A percentile compares a stretch with the other conserved stretches of the same genome.
Evolutionary conservation across 2,797 vertebrate genomes (phyloP).

Genomic region (Spinus olivaceus): DNA sequence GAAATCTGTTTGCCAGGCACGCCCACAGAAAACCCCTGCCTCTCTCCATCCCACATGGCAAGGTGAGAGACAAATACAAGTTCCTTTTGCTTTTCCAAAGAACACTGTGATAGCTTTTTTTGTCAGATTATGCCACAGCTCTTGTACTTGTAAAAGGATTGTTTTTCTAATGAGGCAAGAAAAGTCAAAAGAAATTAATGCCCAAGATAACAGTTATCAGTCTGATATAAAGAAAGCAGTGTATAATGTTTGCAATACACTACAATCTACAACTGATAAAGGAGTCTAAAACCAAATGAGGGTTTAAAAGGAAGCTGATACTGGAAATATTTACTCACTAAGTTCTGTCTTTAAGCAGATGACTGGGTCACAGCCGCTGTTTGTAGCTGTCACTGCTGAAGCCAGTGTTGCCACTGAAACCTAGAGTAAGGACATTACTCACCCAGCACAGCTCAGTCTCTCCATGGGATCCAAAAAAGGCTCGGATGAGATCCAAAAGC

Average conservation of each 20-base stretch:
- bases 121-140: constrained; percentile 17
- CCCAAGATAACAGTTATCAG: constrained; percentile 31
- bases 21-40: neutral
- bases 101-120: neutral
- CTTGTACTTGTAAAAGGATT: constrained; percentile 13
- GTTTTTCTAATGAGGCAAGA: neutral
- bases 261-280: constrained; percentile 37
- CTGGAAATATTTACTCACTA: neutral
- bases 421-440: neutral
- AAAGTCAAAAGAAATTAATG: constrained; percentile 22
- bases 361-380: neutral
- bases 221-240: neutral
- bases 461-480: neutral
- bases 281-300: neutral
- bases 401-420: rapidly evolving
- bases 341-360: neutral
- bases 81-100: constrained; percentile 23
- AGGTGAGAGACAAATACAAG: neutral
- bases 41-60: neutral
- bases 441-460: neutral
- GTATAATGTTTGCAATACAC: neutral
- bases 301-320: neutral
- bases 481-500: neutral
- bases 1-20: neutral
- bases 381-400: neutral